phyloP scores from a whole-genome alignment of 1,140 invertebrate species.

The Bombus picipes region DNA sequence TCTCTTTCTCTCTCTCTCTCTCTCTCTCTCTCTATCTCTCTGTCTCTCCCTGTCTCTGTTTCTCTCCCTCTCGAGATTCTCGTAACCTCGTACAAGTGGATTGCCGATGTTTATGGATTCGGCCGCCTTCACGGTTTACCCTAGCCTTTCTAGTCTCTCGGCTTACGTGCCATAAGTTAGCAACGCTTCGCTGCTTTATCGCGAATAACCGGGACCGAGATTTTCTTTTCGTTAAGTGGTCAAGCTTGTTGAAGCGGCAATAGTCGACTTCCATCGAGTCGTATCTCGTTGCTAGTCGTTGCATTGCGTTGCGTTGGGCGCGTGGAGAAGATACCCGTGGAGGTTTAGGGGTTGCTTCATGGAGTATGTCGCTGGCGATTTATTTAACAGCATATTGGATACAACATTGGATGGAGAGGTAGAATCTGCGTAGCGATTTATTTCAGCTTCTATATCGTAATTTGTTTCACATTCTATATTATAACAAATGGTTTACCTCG shows the following conservation, averaged over 20 bases:
- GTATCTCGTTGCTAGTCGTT: no score
- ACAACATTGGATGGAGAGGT: neutral
- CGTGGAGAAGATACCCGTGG: no score
- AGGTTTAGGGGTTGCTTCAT: neutral
- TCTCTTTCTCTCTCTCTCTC: neutral
- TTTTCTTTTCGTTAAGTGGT: constrained; percentile 25
- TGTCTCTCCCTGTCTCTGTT: neutral
- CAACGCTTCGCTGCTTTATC: constrained; percentile 40
- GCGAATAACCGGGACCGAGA: neutral
- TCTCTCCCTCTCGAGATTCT: neutral
- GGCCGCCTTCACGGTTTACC: neutral
- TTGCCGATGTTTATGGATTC: constrained; percentile 53
- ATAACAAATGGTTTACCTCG: no score
- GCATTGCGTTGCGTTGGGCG: no score
- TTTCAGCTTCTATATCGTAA: neutral
- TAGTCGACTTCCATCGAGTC: neutral
- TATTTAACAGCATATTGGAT: neutral
- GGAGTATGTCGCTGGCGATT: no score
- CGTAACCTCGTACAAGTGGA: constrained; percentile 27
- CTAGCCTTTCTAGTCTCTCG: neutral
- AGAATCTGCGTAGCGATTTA: neutral
- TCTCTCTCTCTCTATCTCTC: no score
- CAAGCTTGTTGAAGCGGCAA: neutral
- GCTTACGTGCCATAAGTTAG: constrained; percentile 42
- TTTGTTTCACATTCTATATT: neutral